Conservation (phyloP, 30 jellyfish, hydroid and myxozoan species). For the Aurelia sp. region DNA sequence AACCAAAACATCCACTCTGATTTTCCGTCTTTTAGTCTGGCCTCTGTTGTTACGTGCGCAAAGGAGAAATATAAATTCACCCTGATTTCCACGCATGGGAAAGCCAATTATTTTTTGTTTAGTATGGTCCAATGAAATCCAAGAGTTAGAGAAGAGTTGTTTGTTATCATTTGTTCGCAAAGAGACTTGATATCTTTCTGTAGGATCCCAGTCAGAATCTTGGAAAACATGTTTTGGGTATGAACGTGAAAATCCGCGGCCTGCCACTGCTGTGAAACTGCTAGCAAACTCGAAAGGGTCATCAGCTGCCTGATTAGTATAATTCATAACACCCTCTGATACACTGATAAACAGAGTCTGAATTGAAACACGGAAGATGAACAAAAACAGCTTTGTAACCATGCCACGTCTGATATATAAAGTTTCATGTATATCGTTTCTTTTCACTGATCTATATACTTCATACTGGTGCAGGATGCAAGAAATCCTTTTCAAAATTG, state of each 20-base stretch:
- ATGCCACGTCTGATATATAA: background rate
- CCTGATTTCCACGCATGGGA: slow-evolving; percentile 79
- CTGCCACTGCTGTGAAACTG: slow-evolving; percentile 43
- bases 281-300: slow-evolving; percentile 11
- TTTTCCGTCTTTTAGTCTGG: slow-evolving; percentile 27
- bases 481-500: too few relatives aligned
- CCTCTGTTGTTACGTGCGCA: slow-evolving; percentile 60
- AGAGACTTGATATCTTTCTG: slow-evolving; percentile 37
- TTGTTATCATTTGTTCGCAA: slow-evolving; percentile 66
- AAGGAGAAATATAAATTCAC: slow-evolving; percentile 61
- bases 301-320: background rate
- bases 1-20: slow-evolving; percentile 39
- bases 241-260: slow-evolving; percentile 58
- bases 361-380: background rate
- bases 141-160: slow-evolving; percentile 62
- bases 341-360: too few relatives aligned
- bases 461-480: too few relatives aligned
- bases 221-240: slow-evolving; percentile 28
- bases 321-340: too few relatives aligned
- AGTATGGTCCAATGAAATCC: slow-evolving; percentile 63
- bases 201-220: slow-evolving; percentile 37
- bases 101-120: slow-evolving; percentile 66
- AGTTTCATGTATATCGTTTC: too few relatives aligned
- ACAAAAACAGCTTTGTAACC: slow-evolving; percentile 20
- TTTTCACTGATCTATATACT: too few relatives aligned